Evolutionary conservation across 1,140 invertebrate species (phyloP), one percentile per base, ranked within the genome.

Genomic region (Samia ricini): DNA sequence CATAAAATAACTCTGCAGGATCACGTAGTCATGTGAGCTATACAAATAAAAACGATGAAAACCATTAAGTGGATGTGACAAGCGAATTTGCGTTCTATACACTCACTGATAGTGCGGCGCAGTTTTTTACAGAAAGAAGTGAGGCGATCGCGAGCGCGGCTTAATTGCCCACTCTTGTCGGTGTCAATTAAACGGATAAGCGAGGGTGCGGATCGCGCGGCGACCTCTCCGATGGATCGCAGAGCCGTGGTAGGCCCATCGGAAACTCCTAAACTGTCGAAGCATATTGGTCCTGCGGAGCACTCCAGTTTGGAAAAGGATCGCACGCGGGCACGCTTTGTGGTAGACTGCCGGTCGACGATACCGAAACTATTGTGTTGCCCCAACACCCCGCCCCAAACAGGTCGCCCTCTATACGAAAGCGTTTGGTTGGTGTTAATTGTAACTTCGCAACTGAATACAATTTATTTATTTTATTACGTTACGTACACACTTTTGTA

Each of bases 71-170:
- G 33, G 33, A 36, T 36, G 12, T 36, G 12, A 36, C 4, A 42
- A 42, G 33, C 33, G 33, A 42, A 42, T 42, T 15, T 42, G n/a
- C 33, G 0, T 42, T 42, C 33, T 42, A 23, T 64, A 71, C 81
- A 89, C 87, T 89, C 87, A 89, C 87, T 89, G 72, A 89, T 89
- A 59, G 81, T 86, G 65, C 87, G 85, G 42, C 87, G 84, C 20
- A 89, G 77, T 86, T 87, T 89, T 75, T 85, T 87, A 89, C 85
- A 89, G 66, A 88, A 89, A 73, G 84, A 79, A 19, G 83, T 78
- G 57, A 89, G 74, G 49, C 87, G 85, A 69, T 88, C 84, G 66
- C 87, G 82, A 10, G 87, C 85, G 24, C 82, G 77, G 67, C 81
- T 86, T 60, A 87, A 76, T 79, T 88, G 87, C 50, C 84, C 81